A percentile compares a stretch with the other conserved stretches of the same genome.
Evolutionary conservation across 2,888 invertebrate genomes (phyloP).

Genomic region (Apeira syringaria): DNA sequence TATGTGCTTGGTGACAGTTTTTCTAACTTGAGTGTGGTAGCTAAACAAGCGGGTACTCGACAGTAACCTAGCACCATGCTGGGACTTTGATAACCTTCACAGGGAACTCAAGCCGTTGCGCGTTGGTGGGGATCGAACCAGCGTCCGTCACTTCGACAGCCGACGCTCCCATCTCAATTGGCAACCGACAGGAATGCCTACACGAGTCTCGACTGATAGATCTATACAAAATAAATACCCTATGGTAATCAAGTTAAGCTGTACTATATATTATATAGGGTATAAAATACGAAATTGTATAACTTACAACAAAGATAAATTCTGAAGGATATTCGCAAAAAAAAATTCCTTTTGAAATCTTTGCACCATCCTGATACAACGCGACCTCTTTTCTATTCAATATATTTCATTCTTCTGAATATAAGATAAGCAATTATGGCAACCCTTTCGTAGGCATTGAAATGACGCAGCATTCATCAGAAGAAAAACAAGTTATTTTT

Average conservation of each 20-base stretch:
- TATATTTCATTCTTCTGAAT: slow-evolving; percentile 5
- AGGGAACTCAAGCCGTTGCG: too few species aligned
- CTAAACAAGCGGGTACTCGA: too few species aligned
- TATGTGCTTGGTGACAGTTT: too few species aligned
- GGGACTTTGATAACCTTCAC: too few species aligned
- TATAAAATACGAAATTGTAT: slow-evolving; percentile 10
- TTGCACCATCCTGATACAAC: slow-evolving; percentile 8
- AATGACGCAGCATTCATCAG: slow-evolving; percentile 13
- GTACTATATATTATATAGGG: not conserved
- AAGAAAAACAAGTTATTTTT: slow-evolving; percentile 21
- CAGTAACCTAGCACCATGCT: too few species aligned
- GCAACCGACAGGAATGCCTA: too few species aligned
- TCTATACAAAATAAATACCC: slow-evolving; percentile 5
- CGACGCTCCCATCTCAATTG: too few species aligned
- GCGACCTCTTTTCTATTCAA: slow-evolving; percentile 24
- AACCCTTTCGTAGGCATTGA: slow-evolving; percentile 14
- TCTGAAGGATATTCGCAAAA: slow-evolving; percentile 13
- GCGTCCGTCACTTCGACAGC: too few species aligned
- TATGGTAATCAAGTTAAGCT: slow-evolving; percentile 2
- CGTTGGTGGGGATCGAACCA: too few species aligned
- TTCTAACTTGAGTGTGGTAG: too few species aligned
- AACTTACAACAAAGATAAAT: slow-evolving; percentile 6
- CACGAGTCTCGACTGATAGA: too few species aligned
- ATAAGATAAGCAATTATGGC: slow-evolving; percentile 7
- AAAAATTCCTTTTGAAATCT: slow-evolving; percentile 22